Conservation (phyloP, 2,797 vertebrate genomes). For the Delichon dasypus region DNA sequence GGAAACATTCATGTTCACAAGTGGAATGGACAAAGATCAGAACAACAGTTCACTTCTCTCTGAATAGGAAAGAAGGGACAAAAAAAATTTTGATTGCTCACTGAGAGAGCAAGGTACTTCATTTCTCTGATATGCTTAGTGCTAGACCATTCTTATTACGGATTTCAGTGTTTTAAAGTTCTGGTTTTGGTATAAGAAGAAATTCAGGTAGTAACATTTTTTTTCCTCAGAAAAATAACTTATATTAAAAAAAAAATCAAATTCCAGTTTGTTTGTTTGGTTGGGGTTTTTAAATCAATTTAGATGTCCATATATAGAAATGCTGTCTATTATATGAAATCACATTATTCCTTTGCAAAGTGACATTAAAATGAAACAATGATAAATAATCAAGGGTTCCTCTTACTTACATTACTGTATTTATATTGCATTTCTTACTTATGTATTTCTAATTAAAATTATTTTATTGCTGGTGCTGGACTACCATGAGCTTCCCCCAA, state of each 20-base stretch:
- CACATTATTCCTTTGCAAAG: background rate
- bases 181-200: background rate
- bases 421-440: background rate
- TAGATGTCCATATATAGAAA: background rate
- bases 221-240: background rate
- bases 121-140: background rate
- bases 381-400: background rate
- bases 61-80: background rate
- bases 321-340: background rate
- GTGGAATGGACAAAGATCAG: background rate
- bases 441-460: background rate
- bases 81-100: background rate
- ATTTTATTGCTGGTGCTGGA: background rate
- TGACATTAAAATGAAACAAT: background rate
- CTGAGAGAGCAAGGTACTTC: background rate
- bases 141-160: background rate
- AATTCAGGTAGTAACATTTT: background rate
- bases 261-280: too few species aligned
- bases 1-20: background rate
- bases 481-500: background rate
- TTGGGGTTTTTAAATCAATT: background rate
- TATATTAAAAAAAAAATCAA: background rate
- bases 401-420: background rate
- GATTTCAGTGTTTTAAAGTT: background rate
- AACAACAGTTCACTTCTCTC: background rate